A percentile compares a stretch with the other conserved stretches of the same genome.
phyloP scores from a whole-genome alignment of 2,113 vertebrate genomes.

The Phylloscopus whistleri region DNA sequence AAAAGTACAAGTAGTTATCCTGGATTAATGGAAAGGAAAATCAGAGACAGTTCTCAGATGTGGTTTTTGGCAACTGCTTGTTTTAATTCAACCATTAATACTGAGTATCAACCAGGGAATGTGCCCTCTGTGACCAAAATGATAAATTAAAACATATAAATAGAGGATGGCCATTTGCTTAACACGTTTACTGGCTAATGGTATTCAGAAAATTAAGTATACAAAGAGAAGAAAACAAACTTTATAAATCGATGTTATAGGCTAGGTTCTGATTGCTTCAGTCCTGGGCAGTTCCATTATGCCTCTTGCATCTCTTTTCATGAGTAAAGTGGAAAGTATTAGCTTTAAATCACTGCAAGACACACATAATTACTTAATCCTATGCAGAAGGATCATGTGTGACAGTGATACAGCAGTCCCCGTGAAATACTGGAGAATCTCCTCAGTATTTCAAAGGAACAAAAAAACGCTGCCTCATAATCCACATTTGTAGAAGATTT shows the following conservation, averaged over 20 bases:
- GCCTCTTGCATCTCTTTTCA: neutral
- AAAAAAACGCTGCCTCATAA: neutral
- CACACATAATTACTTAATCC: neutral
- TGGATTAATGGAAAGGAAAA: slow-evolving; percentile 2
- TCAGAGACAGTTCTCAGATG: neutral
- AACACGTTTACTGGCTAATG: neutral
- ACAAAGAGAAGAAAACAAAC: neutral
- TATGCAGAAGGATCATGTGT: neutral
- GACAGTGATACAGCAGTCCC: neutral
- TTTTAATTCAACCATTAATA: slow-evolving; percentile 5
- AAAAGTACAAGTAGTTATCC: neutral
- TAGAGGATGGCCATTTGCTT: neutral
- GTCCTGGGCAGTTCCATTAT: neutral
- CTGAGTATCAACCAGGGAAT: neutral
- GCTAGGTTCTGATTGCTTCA: neutral
- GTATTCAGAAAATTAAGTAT: neutral
- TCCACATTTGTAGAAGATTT: neutral
- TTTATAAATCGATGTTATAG: neutral
- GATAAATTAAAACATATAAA: neutral
- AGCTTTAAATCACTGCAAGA: neutral
- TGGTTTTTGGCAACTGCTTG: neutral
- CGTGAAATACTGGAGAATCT: neutral
- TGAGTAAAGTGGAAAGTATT: neutral
- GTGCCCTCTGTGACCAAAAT: neutral
- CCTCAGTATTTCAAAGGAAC: neutral